phyloP scores from a whole-genome alignment of 2,113 vertebrate genomes.

The Hippocampus mohnikei region DNA sequence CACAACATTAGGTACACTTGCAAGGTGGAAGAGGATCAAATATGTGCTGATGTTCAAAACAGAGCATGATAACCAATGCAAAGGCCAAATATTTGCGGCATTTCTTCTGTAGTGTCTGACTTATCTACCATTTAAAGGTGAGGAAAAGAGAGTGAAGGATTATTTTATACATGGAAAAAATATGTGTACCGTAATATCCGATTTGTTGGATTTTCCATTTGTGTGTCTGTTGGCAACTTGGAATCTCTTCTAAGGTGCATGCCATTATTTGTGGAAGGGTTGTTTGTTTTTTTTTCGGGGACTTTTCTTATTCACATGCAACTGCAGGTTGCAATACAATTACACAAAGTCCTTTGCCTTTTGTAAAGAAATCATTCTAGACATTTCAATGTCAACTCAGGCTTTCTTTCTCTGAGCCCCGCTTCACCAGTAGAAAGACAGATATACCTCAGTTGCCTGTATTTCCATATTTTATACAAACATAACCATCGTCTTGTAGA shows the following conservation, averaged over 20 bases:
- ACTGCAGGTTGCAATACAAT: slow-evolving; percentile 13
- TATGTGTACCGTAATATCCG: neutral
- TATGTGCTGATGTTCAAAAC: neutral
- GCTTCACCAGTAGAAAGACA: slow-evolving; percentile 57
- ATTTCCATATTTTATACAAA: slow-evolving; percentile 75
- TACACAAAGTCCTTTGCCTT: slow-evolving; percentile 16
- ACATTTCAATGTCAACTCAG: slow-evolving; percentile 8
- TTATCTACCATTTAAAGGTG: neutral
- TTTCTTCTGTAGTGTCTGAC: neutral
- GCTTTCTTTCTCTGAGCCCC: slow-evolving; percentile 14
- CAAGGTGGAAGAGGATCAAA: neutral
- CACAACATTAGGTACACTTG: neutral
- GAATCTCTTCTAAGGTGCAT: neutral
- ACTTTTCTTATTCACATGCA: slow-evolving; percentile 6
- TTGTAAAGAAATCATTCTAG: slow-evolving; percentile 24
- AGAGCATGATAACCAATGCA: neutral
- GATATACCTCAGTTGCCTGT: slow-evolving; percentile 79
- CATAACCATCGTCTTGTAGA: slow-evolving; percentile 57
- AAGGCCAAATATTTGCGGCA: neutral
- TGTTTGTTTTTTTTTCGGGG: neutral
- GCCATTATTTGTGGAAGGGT: neutral
- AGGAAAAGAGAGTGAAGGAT: neutral
- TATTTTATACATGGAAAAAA: neutral
- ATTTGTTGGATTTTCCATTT: neutral
- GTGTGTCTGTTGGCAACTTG: neutral